phyloP scores from a whole-genome alignment of 2,113 vertebrate species.

The Telmatochromis sp. region DNA sequence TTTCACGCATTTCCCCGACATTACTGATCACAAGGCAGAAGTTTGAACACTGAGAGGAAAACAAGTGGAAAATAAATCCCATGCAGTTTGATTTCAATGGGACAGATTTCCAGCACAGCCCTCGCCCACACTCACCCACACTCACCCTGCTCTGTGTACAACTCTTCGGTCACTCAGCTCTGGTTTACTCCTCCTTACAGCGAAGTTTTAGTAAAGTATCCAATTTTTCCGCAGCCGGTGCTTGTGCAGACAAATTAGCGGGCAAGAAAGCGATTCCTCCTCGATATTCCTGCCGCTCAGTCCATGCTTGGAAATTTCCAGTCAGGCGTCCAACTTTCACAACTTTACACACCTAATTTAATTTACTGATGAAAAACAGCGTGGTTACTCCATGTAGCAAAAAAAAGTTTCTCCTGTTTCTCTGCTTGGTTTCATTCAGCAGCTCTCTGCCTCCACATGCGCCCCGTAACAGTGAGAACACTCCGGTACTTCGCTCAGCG shows the following conservation, averaged over 20 bases:
- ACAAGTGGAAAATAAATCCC: background rate
- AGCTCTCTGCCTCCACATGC: constrained; percentile 23
- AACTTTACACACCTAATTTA: background rate
- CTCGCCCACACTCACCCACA: background rate
- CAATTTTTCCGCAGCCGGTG: background rate
- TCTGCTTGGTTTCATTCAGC: background rate
- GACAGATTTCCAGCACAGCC: background rate
- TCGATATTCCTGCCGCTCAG: background rate
- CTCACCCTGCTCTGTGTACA: background rate
- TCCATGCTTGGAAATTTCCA: background rate
- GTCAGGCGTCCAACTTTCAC: background rate
- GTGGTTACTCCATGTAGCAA: background rate
- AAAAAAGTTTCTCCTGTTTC: background rate
- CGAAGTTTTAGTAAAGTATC: background rate
- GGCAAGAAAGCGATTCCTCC: background rate
- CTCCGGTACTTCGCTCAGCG: background rate
- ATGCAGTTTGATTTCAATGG: background rate
- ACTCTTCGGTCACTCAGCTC: background rate
- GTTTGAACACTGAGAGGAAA: background rate
- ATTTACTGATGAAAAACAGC: background rate
- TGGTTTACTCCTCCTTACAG: background rate
- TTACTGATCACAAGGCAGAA: background rate
- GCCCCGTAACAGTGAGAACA: background rate
- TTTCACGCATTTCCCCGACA: background rate
- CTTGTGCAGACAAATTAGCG: background rate